These are phyloP conservation scores for Penaeus japonicus DNA, from an alignment of 1,140 invertebrate species.

Conservation along the genomic window DNA sequence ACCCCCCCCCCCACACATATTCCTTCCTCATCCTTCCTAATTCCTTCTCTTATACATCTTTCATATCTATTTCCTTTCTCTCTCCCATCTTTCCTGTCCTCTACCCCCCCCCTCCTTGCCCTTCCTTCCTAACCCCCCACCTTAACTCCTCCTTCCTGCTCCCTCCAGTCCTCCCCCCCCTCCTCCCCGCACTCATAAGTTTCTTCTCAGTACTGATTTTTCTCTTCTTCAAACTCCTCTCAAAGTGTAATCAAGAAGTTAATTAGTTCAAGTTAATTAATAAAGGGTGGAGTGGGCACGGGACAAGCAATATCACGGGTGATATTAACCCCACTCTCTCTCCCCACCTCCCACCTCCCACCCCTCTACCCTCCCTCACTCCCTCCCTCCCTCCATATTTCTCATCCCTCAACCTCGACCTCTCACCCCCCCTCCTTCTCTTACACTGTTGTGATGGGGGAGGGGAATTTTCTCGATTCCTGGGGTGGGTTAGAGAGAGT, in stretches of 20 bases:
- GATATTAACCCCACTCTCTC: not conserved
- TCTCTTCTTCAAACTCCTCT: conserved; percentile 27
- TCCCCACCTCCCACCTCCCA: not conserved
- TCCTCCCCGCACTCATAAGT: no score
- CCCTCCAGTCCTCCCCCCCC: not conserved
- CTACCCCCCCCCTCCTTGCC: not conserved
- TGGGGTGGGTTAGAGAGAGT: no score
- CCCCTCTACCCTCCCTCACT: no score
- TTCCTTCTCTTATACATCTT: not conserved
- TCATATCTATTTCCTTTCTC: not conserved
- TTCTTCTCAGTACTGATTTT: not conserved
- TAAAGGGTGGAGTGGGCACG: not conserved
- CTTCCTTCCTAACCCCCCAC: not conserved
- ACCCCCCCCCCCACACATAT: no score
- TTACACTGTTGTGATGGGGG: no score
- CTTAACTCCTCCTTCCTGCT: not conserved
- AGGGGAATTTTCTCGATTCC: no score
- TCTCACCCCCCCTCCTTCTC: no score
- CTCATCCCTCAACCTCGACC: no score
- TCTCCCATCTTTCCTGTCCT: not conserved
- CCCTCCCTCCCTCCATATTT: not conserved
- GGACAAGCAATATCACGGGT: not conserved
- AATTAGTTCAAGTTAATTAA: conserved; percentile 44
- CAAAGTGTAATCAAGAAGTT: conserved; percentile 51
- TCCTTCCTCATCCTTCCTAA: not conserved